Evolutionary conservation across 2,888 invertebrate species (phyloP), one percentile per base, ranked within the genome.

Genomic region (Yponomeuta plumbellus): DNA sequence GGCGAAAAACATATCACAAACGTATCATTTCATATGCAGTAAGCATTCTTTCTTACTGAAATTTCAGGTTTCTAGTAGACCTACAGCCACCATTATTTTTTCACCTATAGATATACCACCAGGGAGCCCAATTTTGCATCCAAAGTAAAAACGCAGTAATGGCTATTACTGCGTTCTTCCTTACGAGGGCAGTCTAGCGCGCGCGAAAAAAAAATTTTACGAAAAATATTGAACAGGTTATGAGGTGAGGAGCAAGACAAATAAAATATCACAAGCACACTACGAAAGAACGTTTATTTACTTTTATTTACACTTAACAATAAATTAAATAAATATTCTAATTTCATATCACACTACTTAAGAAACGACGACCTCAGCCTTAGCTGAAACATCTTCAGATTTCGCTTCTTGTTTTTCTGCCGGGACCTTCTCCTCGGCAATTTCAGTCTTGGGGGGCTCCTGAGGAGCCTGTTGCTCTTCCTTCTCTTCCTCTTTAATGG

Each of bases 311-410:
- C 26, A 65, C 26, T 57, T 65, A 58, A 34, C n/a, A 57, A 56
- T 23, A 64, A 64, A 64, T 22, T 64, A 64, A 64, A 64, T 64
- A 64, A 56, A 23, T 57, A 63, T 4, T 61, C 58, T 58, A 21
- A 26, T n/a, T 40, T 17, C 4, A 21, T 61, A 61, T 59, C 5
- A 34, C 22, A 3, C 34, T 34, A 34, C 34, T 21, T 64, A 64
- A 20, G 26, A 56, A 23, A 11, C 44, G 64, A 64, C 64, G 44
- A 44, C 21, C 22, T 86, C 85, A 86, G 86, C 83, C 86, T 86
- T 86, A 52, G 80, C 76, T 69, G 70, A 70, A 71, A 75, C 57
- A n/a, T 65, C 57, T 57, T 21, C 23, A 56, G 59, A 59, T n/a
- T 65, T 58, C n/a, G 17, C 11, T 34, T 20, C 57, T 34, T 34